A percentile compares a stretch with the other conserved stretches of the same genome.
These are phyloP conservation scores for Tyria jacobaeae DNA, from an alignment of 2,888 invertebrate species.

Conservation along the genomic window DNA sequence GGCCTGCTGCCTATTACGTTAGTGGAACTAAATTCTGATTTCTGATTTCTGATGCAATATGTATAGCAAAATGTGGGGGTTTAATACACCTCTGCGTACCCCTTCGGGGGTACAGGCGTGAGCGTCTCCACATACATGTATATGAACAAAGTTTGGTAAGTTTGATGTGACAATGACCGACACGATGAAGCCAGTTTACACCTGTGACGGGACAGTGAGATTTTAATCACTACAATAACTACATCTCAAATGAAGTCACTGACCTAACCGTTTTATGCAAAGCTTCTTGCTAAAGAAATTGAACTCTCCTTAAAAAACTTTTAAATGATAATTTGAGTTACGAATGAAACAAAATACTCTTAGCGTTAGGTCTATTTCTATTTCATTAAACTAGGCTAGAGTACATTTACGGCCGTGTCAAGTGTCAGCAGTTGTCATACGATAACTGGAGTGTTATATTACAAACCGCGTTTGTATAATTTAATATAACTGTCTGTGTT, in stretches of 20 bases:
- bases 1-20: too few relatives aligned
- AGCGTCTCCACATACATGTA: too few relatives aligned
- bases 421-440: conserved; percentile 50
- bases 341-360: conserved; percentile 33
- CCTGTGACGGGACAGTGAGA: neutral
- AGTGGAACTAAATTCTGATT: too few relatives aligned
- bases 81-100: too few relatives aligned
- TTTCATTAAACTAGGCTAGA: conserved; percentile 49
- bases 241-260: neutral
- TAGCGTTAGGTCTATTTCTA: conserved; percentile 35
- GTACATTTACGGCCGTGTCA: conserved; percentile 54
- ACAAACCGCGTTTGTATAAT: conserved; percentile 52
- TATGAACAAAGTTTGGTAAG: too few relatives aligned
- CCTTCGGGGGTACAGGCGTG: too few relatives aligned
- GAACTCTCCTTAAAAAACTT: neutral
- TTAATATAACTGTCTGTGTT: conserved; percentile 15
- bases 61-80: too few relatives aligned
- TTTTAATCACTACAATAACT: neutral
- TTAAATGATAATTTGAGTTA: neutral
- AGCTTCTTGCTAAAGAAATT: neutral
- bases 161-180: too few relatives aligned
- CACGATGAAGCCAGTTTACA: too few relatives aligned
- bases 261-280: neutral
- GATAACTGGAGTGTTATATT: conserved; percentile 51
- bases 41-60: too few relatives aligned